Percentiles rank a stretch among this genome's conserved stretches.
Conservation (phyloP, 2,888 invertebrate genomes). For the Germaria angustata region DNA sequence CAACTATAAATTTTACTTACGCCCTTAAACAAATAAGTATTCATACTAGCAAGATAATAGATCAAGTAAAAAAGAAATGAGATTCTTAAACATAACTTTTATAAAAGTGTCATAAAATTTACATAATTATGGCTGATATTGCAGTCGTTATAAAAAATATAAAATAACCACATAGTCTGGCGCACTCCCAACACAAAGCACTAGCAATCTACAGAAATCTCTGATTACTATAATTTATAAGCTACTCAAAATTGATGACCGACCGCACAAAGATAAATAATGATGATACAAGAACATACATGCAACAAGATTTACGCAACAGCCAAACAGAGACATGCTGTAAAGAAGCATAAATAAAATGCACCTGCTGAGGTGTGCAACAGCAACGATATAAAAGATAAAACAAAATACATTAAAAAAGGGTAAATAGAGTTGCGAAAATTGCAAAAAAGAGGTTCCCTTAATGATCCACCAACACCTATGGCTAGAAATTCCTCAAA, state of each 20-base stretch:
- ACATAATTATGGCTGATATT: slow-evolving; percentile 69
- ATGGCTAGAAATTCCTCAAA: slow-evolving; percentile 57
- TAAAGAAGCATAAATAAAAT: slow-evolving; percentile 31
- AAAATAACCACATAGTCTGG: slow-evolving; percentile 34
- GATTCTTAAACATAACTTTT: slow-evolving; percentile 61
- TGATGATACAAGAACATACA: slow-evolving; percentile 50
- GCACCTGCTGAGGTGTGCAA: slow-evolving; percentile 61
- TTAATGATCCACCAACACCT: slow-evolving; percentile 65
- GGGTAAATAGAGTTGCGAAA: slow-evolving; percentile 42
- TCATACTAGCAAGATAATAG: neutral
- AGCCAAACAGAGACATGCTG: slow-evolving; percentile 30
- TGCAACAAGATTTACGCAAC: slow-evolving; percentile 37
- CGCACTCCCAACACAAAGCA: slow-evolving; percentile 35
- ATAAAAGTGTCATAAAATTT: slow-evolving; percentile 70
- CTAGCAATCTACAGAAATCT: slow-evolving; percentile 43
- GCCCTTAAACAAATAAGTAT: slow-evolving; percentile 51
- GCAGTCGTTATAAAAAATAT: slow-evolving; percentile 17
- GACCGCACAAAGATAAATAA: slow-evolving; percentile 67
- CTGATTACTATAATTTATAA: slow-evolving; percentile 67
- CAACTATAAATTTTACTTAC: neutral
- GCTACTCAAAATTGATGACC: slow-evolving; percentile 66
- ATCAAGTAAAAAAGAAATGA: slow-evolving; percentile 10
- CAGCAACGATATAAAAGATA: neutral
- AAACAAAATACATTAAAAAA: neutral
- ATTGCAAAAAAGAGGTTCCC: slow-evolving; percentile 19